A percentile compares a stretch with the other conserved stretches of the same genome.
phyloP scores from a whole-genome alignment of 2,113 vertebrate genomes.

The Antigone vipio region DNA sequence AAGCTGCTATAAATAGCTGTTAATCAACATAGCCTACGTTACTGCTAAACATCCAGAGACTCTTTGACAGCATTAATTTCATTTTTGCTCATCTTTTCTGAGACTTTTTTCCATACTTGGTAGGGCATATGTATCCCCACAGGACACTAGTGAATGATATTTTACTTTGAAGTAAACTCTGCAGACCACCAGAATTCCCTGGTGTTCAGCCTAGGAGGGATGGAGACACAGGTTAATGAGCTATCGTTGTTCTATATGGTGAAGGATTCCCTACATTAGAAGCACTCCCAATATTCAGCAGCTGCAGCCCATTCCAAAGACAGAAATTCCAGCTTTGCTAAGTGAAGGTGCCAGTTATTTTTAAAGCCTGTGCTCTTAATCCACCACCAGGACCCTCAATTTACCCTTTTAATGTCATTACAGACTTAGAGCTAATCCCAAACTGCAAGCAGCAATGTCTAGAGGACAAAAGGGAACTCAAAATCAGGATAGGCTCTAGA shows the following conservation, averaged over 20 bases:
- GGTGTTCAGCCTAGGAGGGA: not conserved
- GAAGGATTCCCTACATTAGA: not conserved
- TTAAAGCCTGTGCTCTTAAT: slow-evolving; percentile 20
- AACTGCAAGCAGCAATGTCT: not conserved
- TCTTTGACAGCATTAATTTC: not conserved
- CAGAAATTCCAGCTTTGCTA: not conserved
- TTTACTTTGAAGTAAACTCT: slow-evolving; percentile 23
- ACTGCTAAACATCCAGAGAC: slow-evolving; percentile 13
- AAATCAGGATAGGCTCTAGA: slow-evolving; percentile 12
- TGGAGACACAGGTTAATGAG: slow-evolving; percentile 12
- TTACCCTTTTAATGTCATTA: slow-evolving; percentile 54
- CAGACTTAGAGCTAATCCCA: slow-evolving; percentile 33
- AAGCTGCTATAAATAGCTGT: not conserved
- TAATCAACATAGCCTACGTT: not conserved
- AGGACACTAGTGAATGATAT: not conserved
- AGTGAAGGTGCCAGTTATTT: not conserved
- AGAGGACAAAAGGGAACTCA: slow-evolving; percentile 4
- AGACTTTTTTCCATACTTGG: not conserved
- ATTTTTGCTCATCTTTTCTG: not conserved
- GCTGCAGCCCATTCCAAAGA: not conserved
- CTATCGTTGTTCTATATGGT: accelerated
- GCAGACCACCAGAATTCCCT: not conserved
- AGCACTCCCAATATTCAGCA: not conserved
- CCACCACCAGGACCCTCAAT: slow-evolving; percentile 9
- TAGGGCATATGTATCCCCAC: not conserved